Percentiles rank a stretch among this genome's conserved stretches.
phyloP scores from a whole-genome alignment of 2,113 vertebrate species.

The Tautogolabrus adspersus region DNA sequence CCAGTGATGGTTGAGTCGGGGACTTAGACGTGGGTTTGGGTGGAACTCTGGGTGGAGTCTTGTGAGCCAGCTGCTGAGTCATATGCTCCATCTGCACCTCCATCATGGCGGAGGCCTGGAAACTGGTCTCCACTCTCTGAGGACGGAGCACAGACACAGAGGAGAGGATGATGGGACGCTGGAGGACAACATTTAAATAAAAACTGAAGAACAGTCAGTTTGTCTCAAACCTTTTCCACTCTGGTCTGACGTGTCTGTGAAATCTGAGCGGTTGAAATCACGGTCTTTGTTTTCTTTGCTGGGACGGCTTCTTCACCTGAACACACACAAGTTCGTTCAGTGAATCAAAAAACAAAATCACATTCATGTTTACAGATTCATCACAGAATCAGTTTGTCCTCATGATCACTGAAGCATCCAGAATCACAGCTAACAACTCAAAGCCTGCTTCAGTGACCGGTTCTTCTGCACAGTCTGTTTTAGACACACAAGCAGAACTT shows the following conservation, averaged over 20 bases:
- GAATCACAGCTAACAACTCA: background rate
- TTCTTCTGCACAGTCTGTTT: too few species aligned
- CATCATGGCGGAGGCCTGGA: slow-evolving; percentile 89
- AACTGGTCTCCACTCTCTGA: slow-evolving; percentile 91
- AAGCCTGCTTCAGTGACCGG: too few species aligned
- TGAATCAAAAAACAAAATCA: background rate
- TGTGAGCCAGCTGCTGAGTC: slow-evolving; percentile 89
- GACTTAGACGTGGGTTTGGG: slow-evolving; percentile 92
- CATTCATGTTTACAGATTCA: background rate
- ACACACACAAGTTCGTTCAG: background rate
- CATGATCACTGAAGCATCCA: background rate
- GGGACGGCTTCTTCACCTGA: slow-evolving; percentile 94
- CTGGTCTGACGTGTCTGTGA: slow-evolving; percentile 89
- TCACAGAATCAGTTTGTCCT: too few species aligned
- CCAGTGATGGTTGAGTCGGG: slow-evolving; percentile 86
- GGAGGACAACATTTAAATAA: background rate
- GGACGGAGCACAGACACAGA: slow-evolving; percentile 1
- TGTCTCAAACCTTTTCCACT: slow-evolving; percentile 89
- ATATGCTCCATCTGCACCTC: slow-evolving; percentile 89
- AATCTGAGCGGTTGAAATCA: slow-evolving; percentile 92
- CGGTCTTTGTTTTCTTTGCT: slow-evolving; percentile 98
- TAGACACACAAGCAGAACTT: too few species aligned
- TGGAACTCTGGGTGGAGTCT: slow-evolving; percentile 92
- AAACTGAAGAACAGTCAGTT: background rate
- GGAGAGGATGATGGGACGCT: background rate